Evolutionary conservation across 2,797 vertebrate species (phyloP), one percentile per base, ranked within the genome.

Genomic region (Sebastes nivosus): DNA sequence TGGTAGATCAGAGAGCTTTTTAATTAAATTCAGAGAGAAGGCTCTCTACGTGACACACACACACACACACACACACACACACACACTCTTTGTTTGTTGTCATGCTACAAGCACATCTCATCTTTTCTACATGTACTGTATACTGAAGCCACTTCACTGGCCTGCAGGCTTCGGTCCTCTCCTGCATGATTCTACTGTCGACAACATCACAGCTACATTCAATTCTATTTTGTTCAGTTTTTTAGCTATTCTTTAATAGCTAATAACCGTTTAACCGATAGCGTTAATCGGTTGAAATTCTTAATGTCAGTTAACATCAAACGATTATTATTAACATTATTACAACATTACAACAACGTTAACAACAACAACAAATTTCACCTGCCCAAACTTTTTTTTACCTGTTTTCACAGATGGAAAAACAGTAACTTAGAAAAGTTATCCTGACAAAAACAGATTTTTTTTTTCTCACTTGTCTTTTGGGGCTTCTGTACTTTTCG

Each of bases 1-100:
- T 84, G 63, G 68, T 50, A 72, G 79, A 90, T 88, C 86, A 90
- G 81, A 88, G 80, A 83, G 82, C 76, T 80, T 86, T 86, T 79
- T 81, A 87, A 90, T 90, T 80, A 76, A 87, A 88, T 88, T 88
- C 80, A 84, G 70, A 77, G 20, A 79, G 50, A 50, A 83, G 42
- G 63, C 68, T 76, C 63, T 81, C 27, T 20, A 32, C 63, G 61
- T 61, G 29, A 73, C 12, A 55, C 25, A 68, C 77, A 78, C 67
- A 77, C 34, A 50, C 73, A n/a, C 58, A 59, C 75, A 64, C 24
- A 50, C 42, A 29, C 34, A 36, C 32, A 59, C 75, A 64, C 24
- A 52, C 42, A 30, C 34, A 36, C 32, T 46, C 32, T 55, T 3
- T 61, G 13, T 83, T 80, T 87, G 81, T 87, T 82, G 52, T 63